phyloP scores from a whole-genome alignment of 2,888 invertebrate genomes.

The Leuctra nigra region DNA sequence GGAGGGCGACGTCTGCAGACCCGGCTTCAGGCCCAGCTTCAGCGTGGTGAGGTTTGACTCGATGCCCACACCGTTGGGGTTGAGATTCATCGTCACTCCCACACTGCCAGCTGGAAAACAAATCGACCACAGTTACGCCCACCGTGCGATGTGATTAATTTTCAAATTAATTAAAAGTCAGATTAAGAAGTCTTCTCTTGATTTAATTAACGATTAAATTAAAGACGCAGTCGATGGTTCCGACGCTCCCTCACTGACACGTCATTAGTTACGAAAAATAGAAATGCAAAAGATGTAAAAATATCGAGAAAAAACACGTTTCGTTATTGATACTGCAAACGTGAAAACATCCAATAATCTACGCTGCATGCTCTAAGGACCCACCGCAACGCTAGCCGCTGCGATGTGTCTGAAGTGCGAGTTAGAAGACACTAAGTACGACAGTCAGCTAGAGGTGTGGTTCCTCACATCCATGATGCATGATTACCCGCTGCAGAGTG shows the following conservation, averaged over 20 bases:
- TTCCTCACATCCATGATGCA: no score
- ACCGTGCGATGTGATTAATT: neutral
- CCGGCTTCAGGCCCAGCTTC: constrained; percentile 43
- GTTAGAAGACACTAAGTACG: no score
- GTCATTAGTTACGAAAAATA: neutral
- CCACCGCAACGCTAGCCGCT: no score
- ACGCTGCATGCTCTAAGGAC: no score
- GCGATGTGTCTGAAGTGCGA: no score
- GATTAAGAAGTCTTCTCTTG: neutral
- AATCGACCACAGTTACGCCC: neutral
- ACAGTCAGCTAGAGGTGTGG: no score
- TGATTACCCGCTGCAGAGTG: no score
- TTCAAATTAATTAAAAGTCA: neutral
- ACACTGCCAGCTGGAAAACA: constrained; percentile 35
- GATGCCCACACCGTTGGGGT: constrained; percentile 56
- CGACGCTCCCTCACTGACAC: neutral
- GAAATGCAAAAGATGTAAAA: no score
- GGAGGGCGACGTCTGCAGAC: constrained; percentile 27
- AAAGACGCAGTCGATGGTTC: neutral
- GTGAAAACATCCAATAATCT: no score
- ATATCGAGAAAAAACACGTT: no score
- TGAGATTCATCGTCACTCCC: constrained; percentile 57
- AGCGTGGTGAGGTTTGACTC: constrained; percentile 52
- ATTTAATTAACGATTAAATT: constrained; percentile 4
- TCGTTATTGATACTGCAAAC: no score